Conservation (phyloP, 2,113 vertebrate genomes). For the Sturnus vulgaris region DNA sequence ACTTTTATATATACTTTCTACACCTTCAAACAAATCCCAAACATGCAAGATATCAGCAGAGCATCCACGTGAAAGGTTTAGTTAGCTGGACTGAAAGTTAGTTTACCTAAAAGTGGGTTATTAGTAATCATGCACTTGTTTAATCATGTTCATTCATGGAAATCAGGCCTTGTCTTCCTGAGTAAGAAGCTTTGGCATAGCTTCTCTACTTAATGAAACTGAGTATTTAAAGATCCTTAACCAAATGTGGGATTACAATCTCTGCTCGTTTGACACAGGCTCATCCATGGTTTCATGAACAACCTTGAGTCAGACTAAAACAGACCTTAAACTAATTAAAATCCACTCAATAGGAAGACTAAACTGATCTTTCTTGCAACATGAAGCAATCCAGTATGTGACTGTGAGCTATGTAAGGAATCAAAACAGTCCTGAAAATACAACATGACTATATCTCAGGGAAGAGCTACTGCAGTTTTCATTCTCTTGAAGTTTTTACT, state of each 20-base stretch:
- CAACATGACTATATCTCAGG: neutral
- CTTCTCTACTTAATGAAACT: neutral
- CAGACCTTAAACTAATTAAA: neutral
- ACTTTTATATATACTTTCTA: neutral
- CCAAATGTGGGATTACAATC: neutral
- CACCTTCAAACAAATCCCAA: neutral
- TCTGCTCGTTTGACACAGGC: neutral
- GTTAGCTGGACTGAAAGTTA: neutral
- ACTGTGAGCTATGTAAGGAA: neutral
- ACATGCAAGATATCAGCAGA: neutral
- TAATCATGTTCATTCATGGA: neutral
- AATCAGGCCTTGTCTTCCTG: neutral
- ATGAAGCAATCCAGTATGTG: neutral
- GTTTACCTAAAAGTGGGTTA: neutral
- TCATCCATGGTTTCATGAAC: neutral
- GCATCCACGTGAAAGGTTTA: neutral
- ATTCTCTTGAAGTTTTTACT: neutral
- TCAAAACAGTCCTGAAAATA: neutral
- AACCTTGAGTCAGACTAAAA: neutral
- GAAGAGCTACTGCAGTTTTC: neutral
- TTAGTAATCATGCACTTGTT: neutral
- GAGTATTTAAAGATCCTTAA: neutral
- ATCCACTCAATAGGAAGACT: neutral
- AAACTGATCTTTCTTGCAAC: neutral
- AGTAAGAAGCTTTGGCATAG: neutral